Evolutionary conservation across 2,888 invertebrate species (phyloP), one percentile per base, ranked within the genome.

Genomic region (Chloroclystis v-ata): DNA sequence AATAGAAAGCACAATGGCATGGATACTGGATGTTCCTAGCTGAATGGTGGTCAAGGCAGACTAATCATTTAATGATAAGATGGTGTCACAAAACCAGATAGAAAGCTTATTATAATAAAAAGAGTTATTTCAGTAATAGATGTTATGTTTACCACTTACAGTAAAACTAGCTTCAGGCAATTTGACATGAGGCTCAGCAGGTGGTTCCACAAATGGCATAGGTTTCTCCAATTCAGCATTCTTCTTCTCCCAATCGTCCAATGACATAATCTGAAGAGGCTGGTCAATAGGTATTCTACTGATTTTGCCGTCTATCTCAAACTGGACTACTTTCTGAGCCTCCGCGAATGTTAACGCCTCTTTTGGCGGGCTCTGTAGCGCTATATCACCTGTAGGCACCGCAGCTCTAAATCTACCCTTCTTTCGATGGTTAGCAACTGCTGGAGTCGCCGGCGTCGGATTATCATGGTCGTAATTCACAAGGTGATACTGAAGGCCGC

Each of bases 391-490:
- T 43, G 90, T 91, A 12, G 89, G 90, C 30, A 90, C 91, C 28
- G 91, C 89, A 24, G 89, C 82, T 49, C 90, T 87, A 30, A 89
- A 73, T 54, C 90, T 82, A 37, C 90, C 89, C 70, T 92, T 92
- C 67, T 93, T 93, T 33, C 91, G 89, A 63, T 90, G 89, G 56
- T 89, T 90, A 40, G 91, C 90, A 48, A 91, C 85, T 9, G 90
- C 76, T 28, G 92, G 91, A 47, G 92, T 90, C 37, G 89, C 79
- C 37, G 92, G 91, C 49, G 91, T 90, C 9, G 93, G 92, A 70
- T 93, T 93, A 65, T 94, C 93, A 74, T 96, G 95, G 75, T 96
- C 95, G 77, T 92, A 95, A 74, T 95, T 94, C 56, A 93, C 93
- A 61, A 96, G 81, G 73, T 97, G 96, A 74, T 95, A 95, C 69